These are phyloP conservation scores for Diorhabda sublineata DNA, from an alignment of 1,140 invertebrate genomes.

Conservation along the genomic window DNA sequence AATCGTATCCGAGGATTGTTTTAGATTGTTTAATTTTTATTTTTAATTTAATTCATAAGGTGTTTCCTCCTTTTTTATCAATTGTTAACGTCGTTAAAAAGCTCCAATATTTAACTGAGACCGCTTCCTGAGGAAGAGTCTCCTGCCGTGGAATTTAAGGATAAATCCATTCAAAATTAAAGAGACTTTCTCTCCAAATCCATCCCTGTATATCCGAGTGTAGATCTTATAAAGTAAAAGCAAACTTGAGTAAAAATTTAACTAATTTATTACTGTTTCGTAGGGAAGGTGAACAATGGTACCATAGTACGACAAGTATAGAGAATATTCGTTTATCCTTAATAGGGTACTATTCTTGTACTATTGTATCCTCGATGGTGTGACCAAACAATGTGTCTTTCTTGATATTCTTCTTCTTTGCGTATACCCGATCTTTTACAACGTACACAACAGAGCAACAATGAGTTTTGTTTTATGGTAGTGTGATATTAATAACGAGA, in stretches of 20 bases:
- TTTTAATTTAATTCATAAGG: no score
- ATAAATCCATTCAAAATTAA: no score
- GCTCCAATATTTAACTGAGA: no score
- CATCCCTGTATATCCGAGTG: conserved; percentile 13
- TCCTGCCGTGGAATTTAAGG: no score
- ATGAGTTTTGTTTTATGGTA: no score
- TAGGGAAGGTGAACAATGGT: conserved; percentile 31
- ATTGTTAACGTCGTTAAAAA: no score
- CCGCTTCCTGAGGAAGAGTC: no score
- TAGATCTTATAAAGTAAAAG: conserved; percentile 32
- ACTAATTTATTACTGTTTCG: conserved; percentile 33
- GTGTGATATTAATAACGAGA: no score
- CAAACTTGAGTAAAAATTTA: conserved; percentile 26
- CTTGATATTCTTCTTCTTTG: background rate
- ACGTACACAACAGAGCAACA: background rate
- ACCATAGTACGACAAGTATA: conserved; percentile 12
- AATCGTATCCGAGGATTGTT: no score
- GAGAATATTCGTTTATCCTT: conserved; percentile 26
- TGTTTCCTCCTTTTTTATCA: no score
- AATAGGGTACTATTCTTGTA: conserved; percentile 31
- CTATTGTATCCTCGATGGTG: conserved; percentile 30
- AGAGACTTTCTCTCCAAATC: background rate
- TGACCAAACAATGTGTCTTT: conserved; percentile 33
- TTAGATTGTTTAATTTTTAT: no score
- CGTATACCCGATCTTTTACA: background rate